phyloP scores from a whole-genome alignment of 2,797 vertebrate species.

The Cetoscarus ocellatus region DNA sequence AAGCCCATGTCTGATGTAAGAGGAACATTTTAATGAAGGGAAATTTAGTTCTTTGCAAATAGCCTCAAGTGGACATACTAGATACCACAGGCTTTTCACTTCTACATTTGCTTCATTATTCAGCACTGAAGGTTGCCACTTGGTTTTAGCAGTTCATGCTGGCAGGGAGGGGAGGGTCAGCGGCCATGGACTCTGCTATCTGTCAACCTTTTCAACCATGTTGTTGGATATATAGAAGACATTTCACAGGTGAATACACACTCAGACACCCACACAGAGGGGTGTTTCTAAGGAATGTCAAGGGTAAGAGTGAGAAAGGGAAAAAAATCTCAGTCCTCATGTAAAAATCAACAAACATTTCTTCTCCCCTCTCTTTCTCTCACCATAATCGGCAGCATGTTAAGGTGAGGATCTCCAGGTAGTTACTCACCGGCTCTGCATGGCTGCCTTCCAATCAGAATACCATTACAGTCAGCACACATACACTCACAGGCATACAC shows the following conservation, averaged over 20 bases:
- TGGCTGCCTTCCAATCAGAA: slow-evolving; percentile 48
- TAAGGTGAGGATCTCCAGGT: slow-evolving; percentile 53
- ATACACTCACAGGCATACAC: slow-evolving; percentile 2
- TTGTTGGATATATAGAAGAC: slow-evolving; percentile 42
- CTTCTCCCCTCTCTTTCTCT: slow-evolving; percentile 13
- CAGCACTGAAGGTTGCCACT: no score
- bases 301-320: slow-evolving; percentile 10
- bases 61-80: no score
- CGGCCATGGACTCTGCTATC: slow-evolving; percentile 18
- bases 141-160: slow-evolving; percentile 12
- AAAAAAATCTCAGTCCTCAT: slow-evolving; percentile 26
- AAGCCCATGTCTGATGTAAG: no score
- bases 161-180: slow-evolving; percentile 14
- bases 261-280: slow-evolving; percentile 31
- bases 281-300: slow-evolving; percentile 30
- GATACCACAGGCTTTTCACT: no score
- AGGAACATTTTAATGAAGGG: no score
- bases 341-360: slow-evolving; percentile 28
- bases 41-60: no score
- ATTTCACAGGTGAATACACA: slow-evolving; percentile 70
- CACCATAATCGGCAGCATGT: slow-evolving; percentile 39
- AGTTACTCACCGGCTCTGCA: slow-evolving; percentile 49
- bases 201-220: slow-evolving; percentile 48
- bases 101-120: no score
- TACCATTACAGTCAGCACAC: slow-evolving; percentile 19